Percentiles rank a stretch among this genome's conserved stretches.
These are phyloP conservation scores for Buceros bicornis DNA, from an alignment of 2,797 vertebrate species.

Conservation along the genomic window DNA sequence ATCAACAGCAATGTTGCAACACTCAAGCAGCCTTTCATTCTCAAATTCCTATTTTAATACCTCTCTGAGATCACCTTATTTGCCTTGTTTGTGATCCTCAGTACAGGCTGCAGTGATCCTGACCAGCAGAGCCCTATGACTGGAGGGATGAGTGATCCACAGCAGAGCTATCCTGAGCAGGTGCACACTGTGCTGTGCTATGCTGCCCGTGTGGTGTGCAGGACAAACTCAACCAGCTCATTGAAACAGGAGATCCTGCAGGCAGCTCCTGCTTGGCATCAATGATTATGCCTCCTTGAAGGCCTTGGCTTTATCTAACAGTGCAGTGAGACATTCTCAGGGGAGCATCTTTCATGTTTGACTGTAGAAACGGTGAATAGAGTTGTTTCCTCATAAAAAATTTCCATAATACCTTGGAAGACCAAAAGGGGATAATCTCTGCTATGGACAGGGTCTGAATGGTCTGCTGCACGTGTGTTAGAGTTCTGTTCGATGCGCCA, in stretches of 20 bases:
- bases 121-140: neutral
- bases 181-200: accelerated
- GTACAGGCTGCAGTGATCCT: neutral
- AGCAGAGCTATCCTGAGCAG: neutral
- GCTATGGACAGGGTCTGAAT: neutral
- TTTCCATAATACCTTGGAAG: neutral
- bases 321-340: neutral
- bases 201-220: neutral
- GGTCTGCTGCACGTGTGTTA: accelerated
- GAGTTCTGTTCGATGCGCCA: neutral
- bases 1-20: neutral
- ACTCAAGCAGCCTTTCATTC: neutral
- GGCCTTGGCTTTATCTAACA: neutral
- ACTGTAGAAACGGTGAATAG: neutral
- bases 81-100: neutral
- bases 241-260: neutral
- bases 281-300: accelerated
- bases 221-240: neutral
- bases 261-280: neutral
- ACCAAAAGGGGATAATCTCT: neutral
- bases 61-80: neutral
- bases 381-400: neutral
- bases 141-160: neutral
- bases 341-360: neutral
- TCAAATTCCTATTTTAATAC: neutral